These are phyloP conservation scores for Andrena marginata DNA, from an alignment of 2,888 invertebrate genomes.

Conservation along the genomic window DNA sequence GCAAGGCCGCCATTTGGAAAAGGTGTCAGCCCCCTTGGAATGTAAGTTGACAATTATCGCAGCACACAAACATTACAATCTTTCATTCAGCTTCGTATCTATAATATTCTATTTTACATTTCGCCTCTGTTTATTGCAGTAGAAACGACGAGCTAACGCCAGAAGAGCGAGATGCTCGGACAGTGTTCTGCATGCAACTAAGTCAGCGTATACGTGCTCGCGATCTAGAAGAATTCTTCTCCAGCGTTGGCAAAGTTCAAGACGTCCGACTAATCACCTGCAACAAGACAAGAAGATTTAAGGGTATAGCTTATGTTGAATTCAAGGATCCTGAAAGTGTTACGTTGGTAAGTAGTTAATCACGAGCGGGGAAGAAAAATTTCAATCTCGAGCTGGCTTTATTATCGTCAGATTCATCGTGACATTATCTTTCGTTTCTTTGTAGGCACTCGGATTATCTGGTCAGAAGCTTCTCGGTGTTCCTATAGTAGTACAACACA, in stretches of 20 bases:
- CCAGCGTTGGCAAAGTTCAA: conserved; percentile 98
- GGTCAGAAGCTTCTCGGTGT: conserved; percentile 98
- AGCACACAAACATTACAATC: neutral
- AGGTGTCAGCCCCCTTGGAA: conserved; percentile 84
- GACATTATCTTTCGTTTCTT: neutral
- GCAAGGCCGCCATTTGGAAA: conserved; percentile 85
- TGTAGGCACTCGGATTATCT: conserved; percentile 95
- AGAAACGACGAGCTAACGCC: conserved; percentile 91
- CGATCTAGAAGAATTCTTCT: conserved; percentile 99
- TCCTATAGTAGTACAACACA: conserved; percentile 99
- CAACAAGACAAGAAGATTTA: conserved; percentile 99
- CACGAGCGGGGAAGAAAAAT: neutral
- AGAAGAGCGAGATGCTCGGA: conserved; percentile 99
- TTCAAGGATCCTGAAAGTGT: conserved; percentile 99
- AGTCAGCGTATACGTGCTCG: conserved; percentile 97
- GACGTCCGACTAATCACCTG: conserved; percentile 99
- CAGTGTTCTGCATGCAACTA: conserved; percentile 99
- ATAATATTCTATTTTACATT: neutral
- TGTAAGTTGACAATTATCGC: conserved; percentile 80
- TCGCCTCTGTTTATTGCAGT: conserved; percentile 51
- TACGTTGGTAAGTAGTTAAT: conserved; percentile 91
- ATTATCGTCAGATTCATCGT: neutral
- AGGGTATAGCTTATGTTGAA: conserved; percentile 99
- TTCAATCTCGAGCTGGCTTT: neutral
- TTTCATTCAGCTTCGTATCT: neutral